Evolutionary conservation across 2,113 vertebrate genomes (phyloP).

Genomic region (Paratilapia polleni): DNA sequence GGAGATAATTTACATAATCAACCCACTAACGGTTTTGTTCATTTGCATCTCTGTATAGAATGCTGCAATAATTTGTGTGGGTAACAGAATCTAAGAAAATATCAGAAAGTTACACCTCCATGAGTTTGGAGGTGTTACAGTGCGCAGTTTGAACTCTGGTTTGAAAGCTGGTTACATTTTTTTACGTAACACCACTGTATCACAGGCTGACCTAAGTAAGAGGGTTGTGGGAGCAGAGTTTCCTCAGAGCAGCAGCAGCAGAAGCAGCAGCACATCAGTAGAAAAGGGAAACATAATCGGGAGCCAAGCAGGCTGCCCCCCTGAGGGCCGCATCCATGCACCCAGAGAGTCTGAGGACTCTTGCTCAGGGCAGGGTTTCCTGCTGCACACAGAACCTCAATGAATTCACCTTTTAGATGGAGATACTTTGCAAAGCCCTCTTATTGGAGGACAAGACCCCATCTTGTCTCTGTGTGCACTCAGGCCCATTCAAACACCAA

Average conservation of each 20-base stretch:
- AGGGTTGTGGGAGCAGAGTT: neutral
- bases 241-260: conserved; percentile 24
- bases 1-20: neutral
- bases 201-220: neutral
- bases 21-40: neutral
- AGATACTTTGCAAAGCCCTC: conserved; percentile 56
- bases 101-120: neutral
- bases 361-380: conserved; percentile 73
- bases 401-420: conserved; percentile 71
- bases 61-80: neutral
- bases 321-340: conserved; percentile 14
- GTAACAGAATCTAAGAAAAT: neutral
- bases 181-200: neutral
- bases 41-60: neutral
- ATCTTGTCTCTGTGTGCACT: conserved; percentile 59
- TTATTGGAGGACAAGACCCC: conserved; percentile 58
- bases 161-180: neutral
- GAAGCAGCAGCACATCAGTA: conserved; percentile 19
- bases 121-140: neutral
- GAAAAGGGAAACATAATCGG: conserved; percentile 58
- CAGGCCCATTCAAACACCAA: conserved; percentile 60
- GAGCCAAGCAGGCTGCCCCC: conserved; percentile 25
- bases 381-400: conserved; percentile 42
- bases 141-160: neutral
- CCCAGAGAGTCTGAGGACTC: conserved; percentile 29